Evolutionary conservation across 2,113 vertebrate species (phyloP), one percentile per base, ranked within the genome.

Genomic region (Galeopterus variegatus): DNA sequence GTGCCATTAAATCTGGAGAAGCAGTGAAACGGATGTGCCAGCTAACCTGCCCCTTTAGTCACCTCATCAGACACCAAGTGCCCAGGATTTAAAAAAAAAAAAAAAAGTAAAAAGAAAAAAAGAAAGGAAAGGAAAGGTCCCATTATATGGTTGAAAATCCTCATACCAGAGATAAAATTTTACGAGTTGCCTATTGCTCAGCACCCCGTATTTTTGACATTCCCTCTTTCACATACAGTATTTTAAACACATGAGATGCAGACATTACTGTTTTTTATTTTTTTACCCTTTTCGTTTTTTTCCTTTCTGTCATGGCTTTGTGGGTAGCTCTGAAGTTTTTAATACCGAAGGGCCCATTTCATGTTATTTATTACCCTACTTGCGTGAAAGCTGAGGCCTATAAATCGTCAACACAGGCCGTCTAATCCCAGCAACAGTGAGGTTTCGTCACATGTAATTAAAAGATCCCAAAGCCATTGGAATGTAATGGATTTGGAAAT

Each of bases 391-490:
- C 88, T 18, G 98, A 98, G 97, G 98, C 97, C 98, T 96, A 99
- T 99, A 99, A 99, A 98, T 99, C 75, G 93, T 97, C 97, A 98
- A 98, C 98, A 98, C 17, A 98, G 98, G 96, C 94, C 0, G 94
- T 97, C 98, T 99, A 98, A 99, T 98, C 98, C 98, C 90, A 98
- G 97, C 98, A 97, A 97, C 72, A 96, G 98, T 96, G 97, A 98
- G 97, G 97, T 98, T 98, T 98, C 98, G 97, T 98, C 98, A 98
- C 97, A 98, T 98, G 98, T 99, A 99, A 99, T 98, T 99, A 99
- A 99, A 99, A 98, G 98, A 98, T 99, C 98, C 98, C 98, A 98
- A 99, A 98, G 97, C 98, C 98, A 98, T 98, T 98, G 98, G 95
- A 98, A 98, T 98, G 96, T 98, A 98, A 98, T 98, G 98, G 97